Evolutionary conservation across 1,140 invertebrate genomes (phyloP).

Genomic region (Prorops nasuta): DNA sequence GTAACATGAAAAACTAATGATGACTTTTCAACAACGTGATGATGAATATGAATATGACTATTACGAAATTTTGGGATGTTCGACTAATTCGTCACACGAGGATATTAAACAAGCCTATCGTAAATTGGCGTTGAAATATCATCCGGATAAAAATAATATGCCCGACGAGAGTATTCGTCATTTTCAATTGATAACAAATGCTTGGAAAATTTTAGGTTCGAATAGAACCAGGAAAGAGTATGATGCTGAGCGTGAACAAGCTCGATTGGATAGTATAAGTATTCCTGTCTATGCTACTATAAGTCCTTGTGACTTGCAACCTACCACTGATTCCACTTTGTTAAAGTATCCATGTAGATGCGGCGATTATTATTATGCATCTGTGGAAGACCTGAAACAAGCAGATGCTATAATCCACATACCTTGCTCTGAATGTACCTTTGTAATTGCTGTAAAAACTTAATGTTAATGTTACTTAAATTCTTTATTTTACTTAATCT

Average conservation of each 20-base stretch:
- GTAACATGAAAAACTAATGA: too few relatives aligned
- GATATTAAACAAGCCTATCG: constrained; percentile 67
- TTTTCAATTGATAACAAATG: constrained; percentile 62
- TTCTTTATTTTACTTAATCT: not conserved
- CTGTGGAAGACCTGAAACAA: constrained; percentile 46
- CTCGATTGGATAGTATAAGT: constrained; percentile 54
- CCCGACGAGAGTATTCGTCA: constrained; percentile 28
- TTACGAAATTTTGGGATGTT: constrained; percentile 63
- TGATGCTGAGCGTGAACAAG: constrained; percentile 57
- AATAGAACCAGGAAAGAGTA: constrained; percentile 59
- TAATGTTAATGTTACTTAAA: constrained; percentile 13
- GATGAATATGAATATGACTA: too few relatives aligned
- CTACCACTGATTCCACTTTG: constrained; percentile 34
- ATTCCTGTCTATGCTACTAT: constrained; percentile 61
- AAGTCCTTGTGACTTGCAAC: constrained; percentile 54
- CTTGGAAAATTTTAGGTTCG: constrained; percentile 64
- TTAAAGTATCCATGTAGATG: constrained; percentile 65
- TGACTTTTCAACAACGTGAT: too few relatives aligned
- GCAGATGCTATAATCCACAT: constrained; percentile 53
- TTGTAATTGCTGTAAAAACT: constrained; percentile 60
- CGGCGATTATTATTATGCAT: constrained; percentile 62
- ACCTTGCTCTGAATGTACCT: constrained; percentile 67
- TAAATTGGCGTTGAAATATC: constrained; percentile 58
- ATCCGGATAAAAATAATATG: constrained; percentile 63
- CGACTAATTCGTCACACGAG: constrained; percentile 54